These are phyloP conservation scores for Boulengeromyrus knoepffleri DNA, from an alignment of 2,113 vertebrate species.

Conservation along the genomic window DNA sequence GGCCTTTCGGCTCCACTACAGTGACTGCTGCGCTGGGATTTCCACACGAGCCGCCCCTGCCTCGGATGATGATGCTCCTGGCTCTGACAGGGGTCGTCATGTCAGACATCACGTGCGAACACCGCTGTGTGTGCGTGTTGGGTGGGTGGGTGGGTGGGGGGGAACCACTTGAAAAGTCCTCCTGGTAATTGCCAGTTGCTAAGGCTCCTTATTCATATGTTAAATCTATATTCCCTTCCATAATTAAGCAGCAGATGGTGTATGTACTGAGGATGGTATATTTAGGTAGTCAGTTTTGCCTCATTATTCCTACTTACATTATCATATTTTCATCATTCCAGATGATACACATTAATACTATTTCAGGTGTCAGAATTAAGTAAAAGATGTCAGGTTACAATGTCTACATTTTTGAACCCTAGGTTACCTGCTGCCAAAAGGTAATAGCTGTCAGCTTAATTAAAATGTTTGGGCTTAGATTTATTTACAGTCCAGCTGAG, in stretches of 20 bases:
- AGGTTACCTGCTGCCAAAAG: neutral
- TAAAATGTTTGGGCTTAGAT: neutral
- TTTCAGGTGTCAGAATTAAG: neutral
- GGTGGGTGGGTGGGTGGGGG: neutral
- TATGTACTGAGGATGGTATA: neutral
- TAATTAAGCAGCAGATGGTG: neutral
- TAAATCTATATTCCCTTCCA: neutral
- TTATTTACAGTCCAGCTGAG: neutral
- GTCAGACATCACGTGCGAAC: neutral
- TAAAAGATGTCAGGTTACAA: neutral
- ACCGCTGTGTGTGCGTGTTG: neutral
- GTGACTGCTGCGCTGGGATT: neutral
- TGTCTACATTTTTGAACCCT: neutral
- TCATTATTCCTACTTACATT: neutral
- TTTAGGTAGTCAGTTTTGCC: neutral
- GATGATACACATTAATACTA: neutral
- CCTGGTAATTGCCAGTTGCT: neutral
- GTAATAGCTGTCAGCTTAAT: neutral
- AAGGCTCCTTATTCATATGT: neutral
- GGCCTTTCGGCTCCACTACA: neutral
- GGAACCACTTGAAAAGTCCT: neutral
- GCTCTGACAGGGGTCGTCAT: neutral
- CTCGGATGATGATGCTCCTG: neutral
- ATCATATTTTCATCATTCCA: neutral
- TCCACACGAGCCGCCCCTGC: neutral